Percentiles rank a stretch among this genome's conserved stretches.
Evolutionary conservation across 1,140 invertebrate genomes (phyloP).

Genomic region (Drosophila pectinifera): DNA sequence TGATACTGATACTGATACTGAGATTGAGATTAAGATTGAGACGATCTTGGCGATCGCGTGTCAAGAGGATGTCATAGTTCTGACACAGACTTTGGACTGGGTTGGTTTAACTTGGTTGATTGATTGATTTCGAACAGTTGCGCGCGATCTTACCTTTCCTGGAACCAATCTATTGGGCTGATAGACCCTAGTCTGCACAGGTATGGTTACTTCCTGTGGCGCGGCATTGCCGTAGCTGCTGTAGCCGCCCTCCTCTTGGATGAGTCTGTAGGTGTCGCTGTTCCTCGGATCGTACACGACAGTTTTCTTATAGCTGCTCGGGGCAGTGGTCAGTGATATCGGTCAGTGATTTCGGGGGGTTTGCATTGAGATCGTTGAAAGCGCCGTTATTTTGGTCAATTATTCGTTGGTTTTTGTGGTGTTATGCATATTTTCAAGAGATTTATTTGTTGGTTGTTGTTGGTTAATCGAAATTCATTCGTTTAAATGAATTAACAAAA

Average conservation of each 20-base stretch:
- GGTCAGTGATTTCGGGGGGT: constrained; percentile 41
- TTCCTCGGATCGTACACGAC: constrained; percentile 92
- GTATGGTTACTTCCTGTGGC: constrained; percentile 88
- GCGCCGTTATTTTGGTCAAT: constrained; percentile 62
- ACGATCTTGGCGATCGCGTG: constrained; percentile 33
- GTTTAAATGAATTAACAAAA: constrained; percentile 57
- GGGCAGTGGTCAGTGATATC: constrained; percentile 41
- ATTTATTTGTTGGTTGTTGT: constrained; percentile 57
- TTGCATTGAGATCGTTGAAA: constrained; percentile 78
- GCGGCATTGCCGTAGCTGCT: constrained; percentile 85
- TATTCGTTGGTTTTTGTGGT: constrained; percentile 50
- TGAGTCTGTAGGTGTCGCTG: constrained; percentile 93
- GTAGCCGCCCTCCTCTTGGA: constrained; percentile 90
- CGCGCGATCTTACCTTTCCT: constrained; percentile 86
- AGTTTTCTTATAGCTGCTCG: constrained; percentile 88
- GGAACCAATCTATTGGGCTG: constrained; percentile 87
- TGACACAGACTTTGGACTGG: constrained; percentile 56
- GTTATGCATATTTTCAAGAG: constrained; percentile 65
- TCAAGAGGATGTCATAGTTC: constrained; percentile 16
- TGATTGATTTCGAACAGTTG: constrained; percentile 48
- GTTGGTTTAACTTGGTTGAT: constrained; percentile 43
- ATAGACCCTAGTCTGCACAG: constrained; percentile 91
- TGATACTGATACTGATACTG: constrained; percentile 7
- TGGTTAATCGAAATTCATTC: constrained; percentile 52
- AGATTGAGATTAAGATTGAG: constrained; percentile 5